Evolutionary conservation across 2,113 vertebrate species (phyloP).

Genomic region (Phodopus roborovskii): DNA sequence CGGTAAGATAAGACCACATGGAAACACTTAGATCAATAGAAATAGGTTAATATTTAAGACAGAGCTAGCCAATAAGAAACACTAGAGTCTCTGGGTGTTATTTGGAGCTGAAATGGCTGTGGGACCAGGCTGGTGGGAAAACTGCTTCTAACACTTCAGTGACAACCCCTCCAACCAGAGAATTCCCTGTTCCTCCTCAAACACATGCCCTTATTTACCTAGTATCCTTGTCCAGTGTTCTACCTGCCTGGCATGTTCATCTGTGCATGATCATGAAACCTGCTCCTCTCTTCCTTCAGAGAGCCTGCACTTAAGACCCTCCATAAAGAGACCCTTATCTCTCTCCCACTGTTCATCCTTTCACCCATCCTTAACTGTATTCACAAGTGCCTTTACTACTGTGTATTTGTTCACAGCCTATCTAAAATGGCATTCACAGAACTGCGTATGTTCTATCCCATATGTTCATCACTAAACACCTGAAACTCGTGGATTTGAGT

Average conservation of each 20-base stretch:
- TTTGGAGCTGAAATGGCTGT: no score
- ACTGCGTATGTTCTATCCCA: accelerated
- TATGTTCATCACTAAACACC: neutral
- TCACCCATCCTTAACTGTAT: neutral
- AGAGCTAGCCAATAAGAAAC: no score
- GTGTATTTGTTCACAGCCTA: neutral
- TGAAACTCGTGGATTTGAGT: neutral
- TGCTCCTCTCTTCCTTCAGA: neutral
- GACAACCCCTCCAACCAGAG: neutral
- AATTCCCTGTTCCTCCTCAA: neutral
- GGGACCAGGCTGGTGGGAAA: no score
- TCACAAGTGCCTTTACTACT: neutral
- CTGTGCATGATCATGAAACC: neutral
- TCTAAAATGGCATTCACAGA: neutral
- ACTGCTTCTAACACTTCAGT: neutral
- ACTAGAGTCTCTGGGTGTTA: no score
- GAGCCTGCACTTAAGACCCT: neutral
- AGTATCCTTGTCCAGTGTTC: neutral
- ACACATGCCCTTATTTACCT: neutral
- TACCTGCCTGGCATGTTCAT: neutral
- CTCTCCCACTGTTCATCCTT: neutral
- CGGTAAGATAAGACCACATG: no score
- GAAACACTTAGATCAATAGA: no score
- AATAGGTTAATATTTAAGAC: no score
- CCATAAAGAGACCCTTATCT: neutral